phyloP scores from a whole-genome alignment of 2,797 vertebrate species.

The Eurystomus glaucurus region DNA sequence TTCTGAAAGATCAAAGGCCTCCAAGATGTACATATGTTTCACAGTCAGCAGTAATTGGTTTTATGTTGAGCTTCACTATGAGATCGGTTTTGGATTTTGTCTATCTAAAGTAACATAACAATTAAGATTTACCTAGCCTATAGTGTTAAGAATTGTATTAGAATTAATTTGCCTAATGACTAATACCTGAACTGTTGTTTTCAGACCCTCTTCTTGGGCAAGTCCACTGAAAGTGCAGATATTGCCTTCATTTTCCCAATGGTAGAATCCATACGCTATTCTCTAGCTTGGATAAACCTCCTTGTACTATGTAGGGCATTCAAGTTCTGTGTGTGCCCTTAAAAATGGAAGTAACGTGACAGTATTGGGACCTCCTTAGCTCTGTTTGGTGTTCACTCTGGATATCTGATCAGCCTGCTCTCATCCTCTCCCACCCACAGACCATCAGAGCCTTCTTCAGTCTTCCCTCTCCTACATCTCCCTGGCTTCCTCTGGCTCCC shows the following conservation, averaged over 20 bases:
- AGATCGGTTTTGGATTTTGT: background rate
- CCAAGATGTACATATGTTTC: background rate
- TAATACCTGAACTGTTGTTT: background rate
- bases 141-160: background rate
- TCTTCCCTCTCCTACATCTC: background rate
- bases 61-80: background rate
- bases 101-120: background rate
- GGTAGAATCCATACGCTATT: background rate
- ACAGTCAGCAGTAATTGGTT: background rate
- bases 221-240: background rate
- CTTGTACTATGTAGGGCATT: background rate
- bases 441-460: background rate
- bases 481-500: background rate
- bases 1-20: constrained; percentile 11
- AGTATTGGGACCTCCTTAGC: fast-evolving
- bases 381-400: background rate
- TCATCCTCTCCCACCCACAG: background rate
- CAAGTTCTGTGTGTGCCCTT: background rate
- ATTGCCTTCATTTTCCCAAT: background rate
- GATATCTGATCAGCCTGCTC: background rate
- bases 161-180: background rate
- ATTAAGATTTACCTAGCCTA: background rate
- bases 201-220: background rate
- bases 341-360: background rate
- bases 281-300: background rate